Conservation (phyloP, 64 coral and sea anemone genomes). For the Porites lutea region DNA sequence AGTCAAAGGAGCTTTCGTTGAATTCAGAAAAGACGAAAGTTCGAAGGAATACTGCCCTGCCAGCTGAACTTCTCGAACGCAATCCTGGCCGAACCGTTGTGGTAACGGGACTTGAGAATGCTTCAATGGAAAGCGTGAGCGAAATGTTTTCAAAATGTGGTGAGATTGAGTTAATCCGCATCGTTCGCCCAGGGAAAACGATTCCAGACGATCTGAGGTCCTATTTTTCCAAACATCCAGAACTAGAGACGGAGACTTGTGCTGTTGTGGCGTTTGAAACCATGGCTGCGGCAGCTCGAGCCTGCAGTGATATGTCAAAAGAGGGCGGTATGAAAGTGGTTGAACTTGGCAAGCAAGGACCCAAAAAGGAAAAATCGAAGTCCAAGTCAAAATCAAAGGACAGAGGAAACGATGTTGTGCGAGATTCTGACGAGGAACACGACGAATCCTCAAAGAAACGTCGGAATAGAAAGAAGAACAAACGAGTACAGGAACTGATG, state of each 20-base stretch:
- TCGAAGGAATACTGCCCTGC: conserved; percentile 74
- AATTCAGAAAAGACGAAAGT: conserved; percentile 95
- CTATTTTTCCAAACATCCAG: conserved; percentile 74
- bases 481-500: conserved; percentile 79
- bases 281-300: conserved; percentile 94
- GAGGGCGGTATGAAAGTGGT: conserved; percentile 89
- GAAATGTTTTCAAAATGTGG: conserved; percentile 98
- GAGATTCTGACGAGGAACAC: conserved; percentile 90
- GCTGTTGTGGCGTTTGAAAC: conserved; percentile 97
- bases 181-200: conserved; percentile 87
- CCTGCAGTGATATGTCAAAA: conserved; percentile 90
- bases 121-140: conserved; percentile 88
- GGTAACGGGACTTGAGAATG: conserved; percentile 73
- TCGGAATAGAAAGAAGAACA: conserved; percentile 88
- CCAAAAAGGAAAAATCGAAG: conserved; percentile 79
- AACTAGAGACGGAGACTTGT: conserved; percentile 78
- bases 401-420: conserved; percentile 59
- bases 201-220: conserved; percentile 82
- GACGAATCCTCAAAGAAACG: conserved; percentile 91
- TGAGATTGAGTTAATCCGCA: conserved; percentile 92
- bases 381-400: conserved; percentile 76
- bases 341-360: conserved; percentile 74
- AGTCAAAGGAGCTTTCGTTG: conserved; percentile 81
- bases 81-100: conserved; percentile 95
- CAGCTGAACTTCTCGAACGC: conserved; percentile 86